These are phyloP conservation scores for Listronotus bonariensis DNA, from an alignment of 1,140 invertebrate species.

Conservation along the genomic window DNA sequence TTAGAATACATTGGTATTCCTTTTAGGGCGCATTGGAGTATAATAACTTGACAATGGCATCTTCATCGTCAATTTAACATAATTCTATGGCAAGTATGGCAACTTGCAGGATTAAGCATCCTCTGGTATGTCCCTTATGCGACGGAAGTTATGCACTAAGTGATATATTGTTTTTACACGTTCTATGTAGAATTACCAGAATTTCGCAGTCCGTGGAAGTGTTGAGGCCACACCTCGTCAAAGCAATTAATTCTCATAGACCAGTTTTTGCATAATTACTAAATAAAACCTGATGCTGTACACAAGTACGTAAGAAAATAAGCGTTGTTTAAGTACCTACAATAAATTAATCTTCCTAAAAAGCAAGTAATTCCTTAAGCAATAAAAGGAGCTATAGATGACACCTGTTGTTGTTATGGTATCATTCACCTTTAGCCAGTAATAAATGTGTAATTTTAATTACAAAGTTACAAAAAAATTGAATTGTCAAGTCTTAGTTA, in stretches of 20 bases:
- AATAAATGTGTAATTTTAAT: conserved; percentile 11
- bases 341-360: conserved; percentile 14
- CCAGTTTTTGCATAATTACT: conserved; percentile 38
- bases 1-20: conserved; percentile 31
- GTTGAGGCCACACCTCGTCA: conserved; percentile 34
- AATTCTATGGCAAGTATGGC: conserved; percentile 37
- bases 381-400: conserved; percentile 5
- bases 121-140: conserved; percentile 36
- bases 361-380: neutral
- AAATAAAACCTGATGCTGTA: conserved; percentile 9
- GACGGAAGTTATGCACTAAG: conserved; percentile 37
- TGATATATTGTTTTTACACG: conserved; percentile 32
- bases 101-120: conserved; percentile 31
- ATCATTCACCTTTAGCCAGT: conserved; percentile 1
- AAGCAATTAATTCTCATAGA: conserved; percentile 19
- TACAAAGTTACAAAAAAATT: neutral
- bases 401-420: conserved; percentile 9
- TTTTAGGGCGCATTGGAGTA: conserved; percentile 31
- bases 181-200: conserved; percentile 34
- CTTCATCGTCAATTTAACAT: conserved; percentile 45
- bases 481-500: no score
- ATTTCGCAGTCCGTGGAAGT: conserved; percentile 29
- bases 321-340: neutral
- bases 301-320: neutral
- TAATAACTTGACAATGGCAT: conserved; percentile 44